phyloP scores from a whole-genome alignment of 2,113 vertebrate species.

The Lipotes vexillifer region DNA sequence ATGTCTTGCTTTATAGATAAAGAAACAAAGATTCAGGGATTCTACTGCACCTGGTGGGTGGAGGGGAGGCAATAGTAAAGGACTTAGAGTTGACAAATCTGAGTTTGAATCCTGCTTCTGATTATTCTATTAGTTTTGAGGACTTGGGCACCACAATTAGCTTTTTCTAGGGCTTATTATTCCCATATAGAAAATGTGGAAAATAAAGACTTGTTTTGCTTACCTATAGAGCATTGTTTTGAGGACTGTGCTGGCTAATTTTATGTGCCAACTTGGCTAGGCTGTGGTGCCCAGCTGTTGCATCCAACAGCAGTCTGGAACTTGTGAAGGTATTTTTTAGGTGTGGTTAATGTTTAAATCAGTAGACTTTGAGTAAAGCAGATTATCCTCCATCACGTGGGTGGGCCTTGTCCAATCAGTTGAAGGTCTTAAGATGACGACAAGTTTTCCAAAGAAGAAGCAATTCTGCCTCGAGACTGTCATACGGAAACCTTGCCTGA shows the following conservation, averaged over 20 bases:
- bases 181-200: neutral
- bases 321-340: neutral
- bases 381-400: neutral
- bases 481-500: neutral
- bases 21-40: no score
- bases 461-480: neutral
- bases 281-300: neutral
- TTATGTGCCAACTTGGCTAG: neutral
- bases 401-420: neutral
- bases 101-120: neutral
- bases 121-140: neutral
- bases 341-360: neutral
- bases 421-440: neutral
- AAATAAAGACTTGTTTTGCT: neutral
- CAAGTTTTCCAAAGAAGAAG: neutral
- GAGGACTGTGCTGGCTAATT: neutral
- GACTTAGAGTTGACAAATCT: neutral
- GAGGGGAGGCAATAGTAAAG: neutral
- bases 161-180: neutral
- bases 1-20: neutral
- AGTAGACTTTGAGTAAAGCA: neutral
- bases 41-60: neutral
- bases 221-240: neutral
- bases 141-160: neutral
- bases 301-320: neutral